Evolutionary conservation across 2,113 vertebrate species (phyloP).

Genomic region (Micronisus gabar): DNA sequence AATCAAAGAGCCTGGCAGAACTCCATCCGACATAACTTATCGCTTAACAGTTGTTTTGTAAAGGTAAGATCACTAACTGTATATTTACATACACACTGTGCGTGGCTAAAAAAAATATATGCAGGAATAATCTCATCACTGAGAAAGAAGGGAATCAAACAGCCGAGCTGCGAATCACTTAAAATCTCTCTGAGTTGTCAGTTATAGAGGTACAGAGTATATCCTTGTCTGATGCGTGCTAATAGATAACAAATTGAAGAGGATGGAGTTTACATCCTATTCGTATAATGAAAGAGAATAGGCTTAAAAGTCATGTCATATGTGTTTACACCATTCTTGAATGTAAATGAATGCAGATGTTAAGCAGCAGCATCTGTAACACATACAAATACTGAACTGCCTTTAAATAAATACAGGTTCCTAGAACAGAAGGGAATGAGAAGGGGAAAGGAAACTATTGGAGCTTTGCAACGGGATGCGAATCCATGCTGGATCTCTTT

Average conservation of each 20-base stretch:
- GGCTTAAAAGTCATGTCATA: slow-evolving; percentile 30
- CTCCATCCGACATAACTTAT: slow-evolving; percentile 97
- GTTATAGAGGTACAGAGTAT: neutral
- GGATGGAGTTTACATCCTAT: slow-evolving; percentile 32
- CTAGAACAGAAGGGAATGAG: slow-evolving; percentile 90
- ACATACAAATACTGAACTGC: slow-evolving; percentile 23
- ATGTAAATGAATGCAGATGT: slow-evolving; percentile 48
- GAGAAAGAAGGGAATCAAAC: neutral
- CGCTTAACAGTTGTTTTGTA: slow-evolving; percentile 97
- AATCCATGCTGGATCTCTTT: slow-evolving; percentile 96
- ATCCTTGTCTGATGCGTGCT: slow-evolving; percentile 18
- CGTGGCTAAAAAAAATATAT: neutral
- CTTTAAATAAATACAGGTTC: slow-evolving; percentile 80
- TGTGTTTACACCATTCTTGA: slow-evolving; percentile 56
- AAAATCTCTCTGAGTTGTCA: slow-evolving; percentile 1
- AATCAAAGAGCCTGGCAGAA: slow-evolving; percentile 99
- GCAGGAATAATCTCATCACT: neutral
- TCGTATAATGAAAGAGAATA: slow-evolving; percentile 16
- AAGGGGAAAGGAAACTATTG: slow-evolving; percentile 97
- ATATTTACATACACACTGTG: neutral
- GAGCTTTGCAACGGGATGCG: slow-evolving; percentile 95
- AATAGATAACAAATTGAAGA: slow-evolving; percentile 31
- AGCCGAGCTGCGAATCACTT: neutral
- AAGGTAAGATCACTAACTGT: slow-evolving; percentile 79
- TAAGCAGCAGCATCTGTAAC: slow-evolving; percentile 21